A percentile compares a stretch with the other conserved stretches of the same genome.
phyloP scores from a whole-genome alignment of 2,113 vertebrate species.

The Drymodes brunneopygia region DNA sequence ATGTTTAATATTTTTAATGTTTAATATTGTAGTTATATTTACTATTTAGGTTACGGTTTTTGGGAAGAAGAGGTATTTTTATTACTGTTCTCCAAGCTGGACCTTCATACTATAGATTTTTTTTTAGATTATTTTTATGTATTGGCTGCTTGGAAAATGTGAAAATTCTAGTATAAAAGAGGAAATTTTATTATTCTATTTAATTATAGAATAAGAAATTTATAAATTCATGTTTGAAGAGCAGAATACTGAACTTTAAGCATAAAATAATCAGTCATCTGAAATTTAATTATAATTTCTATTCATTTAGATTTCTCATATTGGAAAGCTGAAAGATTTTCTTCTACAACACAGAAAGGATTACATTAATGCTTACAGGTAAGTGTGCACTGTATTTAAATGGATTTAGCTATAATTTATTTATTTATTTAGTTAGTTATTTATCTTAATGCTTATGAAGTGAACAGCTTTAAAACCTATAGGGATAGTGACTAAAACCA shows the following conservation, averaged over 20 bases:
- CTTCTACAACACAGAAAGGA: constrained; percentile 95
- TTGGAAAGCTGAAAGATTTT: constrained; percentile 96
- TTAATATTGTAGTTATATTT: background rate
- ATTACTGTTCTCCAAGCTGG: background rate
- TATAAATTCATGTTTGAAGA: background rate
- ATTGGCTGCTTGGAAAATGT: background rate
- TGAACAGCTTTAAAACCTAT: background rate
- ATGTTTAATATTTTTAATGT: background rate
- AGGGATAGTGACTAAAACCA: background rate
- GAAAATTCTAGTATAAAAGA: background rate
- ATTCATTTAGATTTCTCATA: constrained; percentile 85
- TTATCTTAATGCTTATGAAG: background rate
- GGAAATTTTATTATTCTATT: background rate
- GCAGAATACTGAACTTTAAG: background rate
- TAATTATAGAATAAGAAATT: background rate
- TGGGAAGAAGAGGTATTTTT: background rate
- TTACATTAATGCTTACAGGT: constrained; percentile 94
- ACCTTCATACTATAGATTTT: background rate
- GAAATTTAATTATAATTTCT: background rate
- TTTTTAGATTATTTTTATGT: background rate
- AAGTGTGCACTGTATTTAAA: background rate
- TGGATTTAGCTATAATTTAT: background rate
- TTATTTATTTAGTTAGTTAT: background rate
- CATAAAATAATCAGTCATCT: background rate
- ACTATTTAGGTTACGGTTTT: background rate